Base-by-base conservation (phyloP, 2,888 invertebrate species). In the Drosophila meridionalis region DNA sequence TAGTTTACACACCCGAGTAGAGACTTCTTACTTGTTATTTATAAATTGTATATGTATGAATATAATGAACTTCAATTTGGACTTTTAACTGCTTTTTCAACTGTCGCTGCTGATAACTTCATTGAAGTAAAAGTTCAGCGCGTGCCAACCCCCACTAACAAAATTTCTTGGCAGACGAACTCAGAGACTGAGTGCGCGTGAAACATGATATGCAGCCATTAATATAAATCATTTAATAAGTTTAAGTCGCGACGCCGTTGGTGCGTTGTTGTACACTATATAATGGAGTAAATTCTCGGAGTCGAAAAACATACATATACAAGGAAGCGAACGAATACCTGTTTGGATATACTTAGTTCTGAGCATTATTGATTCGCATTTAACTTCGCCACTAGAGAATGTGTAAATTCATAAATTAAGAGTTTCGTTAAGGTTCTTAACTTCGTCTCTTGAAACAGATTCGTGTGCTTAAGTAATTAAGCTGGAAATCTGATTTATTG, bases 61-160 rank as follows among this genome's bases (percentile, higher is more conserved):
- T 34, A n/a, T 34, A 34, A 34, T 20, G 12, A 52, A 20, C 11
- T 36, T 20, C 34, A 26, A 8, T 26, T 14, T 5, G 14, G 38
- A 52, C 0, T 9, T 26, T 38, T 40, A 9, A 28, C 28, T 64
- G 62, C 32, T 30, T 48, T 52, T 71, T 60, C 6, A 42, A 56
- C 81, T 82, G 79, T 88, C 82, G 73, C 57, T 70, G 76, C 73
- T 77, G 79, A 82, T 83, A 74, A 76, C 81, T 84, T 79, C 73
- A 82, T 80, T 48, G 5, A 6, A 20, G 11, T 36, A 28, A 28
- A 38, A 89, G 83, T 70, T 82, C 76, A 91, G 91, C 93, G 93
- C 93, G 93, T 93, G 93, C 93, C 93, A 92, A 93, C 93, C 93
- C 93, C 93, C 92, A 91, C 93, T 92, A 93, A 91, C 90, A 92